Evolutionary conservation across 2,113 vertebrate genomes (phyloP).

Genomic region (Periophthalmodon schlosseri): DNA sequence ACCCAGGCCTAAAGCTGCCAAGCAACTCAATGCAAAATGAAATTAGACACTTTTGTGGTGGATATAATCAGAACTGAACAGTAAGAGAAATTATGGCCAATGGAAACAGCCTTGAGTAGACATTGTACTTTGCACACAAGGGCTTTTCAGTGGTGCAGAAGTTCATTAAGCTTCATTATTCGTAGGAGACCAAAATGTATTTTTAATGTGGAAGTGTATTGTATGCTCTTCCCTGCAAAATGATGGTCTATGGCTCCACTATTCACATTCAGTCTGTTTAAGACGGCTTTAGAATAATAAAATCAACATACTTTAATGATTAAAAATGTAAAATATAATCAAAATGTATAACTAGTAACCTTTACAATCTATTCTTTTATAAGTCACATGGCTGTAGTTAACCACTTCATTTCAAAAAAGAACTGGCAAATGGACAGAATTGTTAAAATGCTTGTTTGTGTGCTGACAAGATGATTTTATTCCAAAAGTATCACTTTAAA

Average conservation of each 20-base stretch:
- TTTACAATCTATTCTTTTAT: no score
- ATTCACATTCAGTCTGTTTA: slow-evolving; percentile 3
- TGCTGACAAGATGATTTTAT: no score
- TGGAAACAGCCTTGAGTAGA: background rate
- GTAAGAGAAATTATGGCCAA: slow-evolving; percentile 1
- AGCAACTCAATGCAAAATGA: slow-evolving; percentile 28
- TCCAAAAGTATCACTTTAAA: no score
- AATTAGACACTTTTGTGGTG: slow-evolving; percentile 42
- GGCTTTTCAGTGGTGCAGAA: slow-evolving; percentile 17
- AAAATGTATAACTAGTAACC: no score
- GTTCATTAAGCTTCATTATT: slow-evolving; percentile 41
- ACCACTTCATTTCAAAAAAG: no score
- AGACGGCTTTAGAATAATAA: slow-evolving; percentile 40
- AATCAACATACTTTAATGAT: background rate
- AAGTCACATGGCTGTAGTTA: no score
- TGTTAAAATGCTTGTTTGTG: no score
- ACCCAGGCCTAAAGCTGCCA: slow-evolving; percentile 27
- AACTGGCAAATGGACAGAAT: no score
- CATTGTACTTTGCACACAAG: background rate
- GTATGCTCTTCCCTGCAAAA: background rate
- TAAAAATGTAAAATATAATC: no score
- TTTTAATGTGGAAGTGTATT: slow-evolving; percentile 13
- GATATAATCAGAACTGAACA: slow-evolving; percentile 11
- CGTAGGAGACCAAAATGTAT: slow-evolving; percentile 26
- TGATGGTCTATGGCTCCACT: background rate